phyloP scores from a whole-genome alignment of 2,888 invertebrate species.

The Ecliptopera silaceata region DNA sequence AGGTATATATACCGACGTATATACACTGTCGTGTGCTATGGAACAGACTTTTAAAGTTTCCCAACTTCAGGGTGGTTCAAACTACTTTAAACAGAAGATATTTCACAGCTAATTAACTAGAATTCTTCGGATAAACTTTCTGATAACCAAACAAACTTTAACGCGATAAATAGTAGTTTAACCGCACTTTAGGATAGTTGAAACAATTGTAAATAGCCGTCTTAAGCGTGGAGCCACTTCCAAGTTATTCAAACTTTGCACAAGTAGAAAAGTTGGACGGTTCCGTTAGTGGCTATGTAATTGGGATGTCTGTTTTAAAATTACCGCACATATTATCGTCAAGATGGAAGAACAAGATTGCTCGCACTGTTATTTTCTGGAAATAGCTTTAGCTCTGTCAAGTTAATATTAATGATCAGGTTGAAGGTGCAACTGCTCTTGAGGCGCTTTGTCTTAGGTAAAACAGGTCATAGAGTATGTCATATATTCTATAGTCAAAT shows the following conservation, averaged over 20 bases:
- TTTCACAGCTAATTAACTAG: constrained; percentile 34
- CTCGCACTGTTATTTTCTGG: neutral
- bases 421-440: too few relatives aligned
- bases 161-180: constrained; percentile 26
- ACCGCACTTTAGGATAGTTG: constrained; percentile 27
- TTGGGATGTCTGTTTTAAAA: constrained; percentile 11
- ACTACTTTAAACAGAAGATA: constrained; percentile 29
- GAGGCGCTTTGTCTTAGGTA: too few relatives aligned
- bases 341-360: neutral
- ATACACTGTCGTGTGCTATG: constrained; percentile 17
- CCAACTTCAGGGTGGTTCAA: constrained; percentile 23
- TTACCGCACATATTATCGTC: neutral
- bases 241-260: constrained; percentile 28
- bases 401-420: too few relatives aligned
- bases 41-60: constrained; percentile 17
- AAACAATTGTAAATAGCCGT: constrained; percentile 31
- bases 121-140: constrained; percentile 30
- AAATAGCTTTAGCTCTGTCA: too few relatives aligned
- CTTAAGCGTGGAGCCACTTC: constrained; percentile 25
- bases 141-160: constrained; percentile 34
- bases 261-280: constrained; percentile 21
- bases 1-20: neutral
- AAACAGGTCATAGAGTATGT: too few relatives aligned
- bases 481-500: too few relatives aligned
- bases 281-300: constrained; percentile 13